phyloP scores from a whole-genome alignment of 2,113 vertebrate genomes.

The Octodon degus region DNA sequence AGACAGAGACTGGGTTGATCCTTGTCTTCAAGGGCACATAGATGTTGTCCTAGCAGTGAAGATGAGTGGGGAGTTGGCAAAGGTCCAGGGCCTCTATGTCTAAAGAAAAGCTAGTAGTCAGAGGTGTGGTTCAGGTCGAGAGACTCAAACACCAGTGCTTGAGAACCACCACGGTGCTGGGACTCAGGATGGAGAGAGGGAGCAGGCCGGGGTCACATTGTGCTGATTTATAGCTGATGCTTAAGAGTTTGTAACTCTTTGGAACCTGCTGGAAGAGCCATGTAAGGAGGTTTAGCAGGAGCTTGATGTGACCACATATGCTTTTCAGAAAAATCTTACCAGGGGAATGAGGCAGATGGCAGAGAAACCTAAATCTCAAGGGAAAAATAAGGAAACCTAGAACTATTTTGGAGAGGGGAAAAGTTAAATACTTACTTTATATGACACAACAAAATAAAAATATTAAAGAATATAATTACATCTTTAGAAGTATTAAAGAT shows the following conservation, averaged over 20 bases:
- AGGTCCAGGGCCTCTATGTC: background rate
- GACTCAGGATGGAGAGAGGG: background rate
- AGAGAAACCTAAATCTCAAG: background rate
- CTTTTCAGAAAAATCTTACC: background rate
- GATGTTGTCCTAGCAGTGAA: background rate
- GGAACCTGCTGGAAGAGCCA: background rate
- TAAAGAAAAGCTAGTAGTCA: background rate
- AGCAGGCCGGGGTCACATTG: background rate
- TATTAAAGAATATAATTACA: no score
- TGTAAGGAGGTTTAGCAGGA: background rate
- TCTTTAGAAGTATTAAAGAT: background rate
- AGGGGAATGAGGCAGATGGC: background rate
- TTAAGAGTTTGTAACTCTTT: background rate
- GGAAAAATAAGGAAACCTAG: background rate
- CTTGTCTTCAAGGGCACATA: background rate
- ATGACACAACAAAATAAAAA: background rate
- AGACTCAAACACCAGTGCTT: background rate
- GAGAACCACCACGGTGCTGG: background rate
- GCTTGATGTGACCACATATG: background rate
- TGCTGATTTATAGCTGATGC: background rate
- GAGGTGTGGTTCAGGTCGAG: background rate
- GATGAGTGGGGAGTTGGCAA: background rate
- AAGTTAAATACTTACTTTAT: background rate
- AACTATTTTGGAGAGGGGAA: background rate
- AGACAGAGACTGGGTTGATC: background rate